These are phyloP conservation scores for Trematomus loennbergii DNA, from an alignment of 2,113 vertebrate species.

Conservation along the genomic window DNA sequence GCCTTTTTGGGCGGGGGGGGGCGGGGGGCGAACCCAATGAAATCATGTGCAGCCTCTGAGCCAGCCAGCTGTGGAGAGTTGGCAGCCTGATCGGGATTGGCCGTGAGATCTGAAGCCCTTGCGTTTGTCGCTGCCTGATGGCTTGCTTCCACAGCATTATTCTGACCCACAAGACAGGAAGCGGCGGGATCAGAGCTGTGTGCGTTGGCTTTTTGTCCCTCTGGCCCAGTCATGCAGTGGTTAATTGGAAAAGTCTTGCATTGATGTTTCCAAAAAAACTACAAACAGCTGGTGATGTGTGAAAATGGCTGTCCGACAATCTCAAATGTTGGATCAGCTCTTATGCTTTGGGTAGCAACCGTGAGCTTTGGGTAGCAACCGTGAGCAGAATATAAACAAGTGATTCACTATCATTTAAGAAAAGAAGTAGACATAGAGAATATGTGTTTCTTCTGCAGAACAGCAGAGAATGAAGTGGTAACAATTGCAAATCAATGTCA, in stretches of 20 bases:
- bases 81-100: conserved; percentile 63
- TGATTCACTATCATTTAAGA: background rate
- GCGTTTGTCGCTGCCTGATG: conserved; percentile 52
- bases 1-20: conserved; percentile 22
- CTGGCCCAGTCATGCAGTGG: conserved; percentile 12
- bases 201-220: conserved; percentile 24
- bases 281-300: conserved; percentile 53
- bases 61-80: conserved; percentile 75
- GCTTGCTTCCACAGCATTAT: conserved; percentile 64
- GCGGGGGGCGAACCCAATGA: conserved; percentile 32
- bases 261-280: conserved; percentile 38
- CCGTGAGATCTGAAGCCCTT: conserved; percentile 55
- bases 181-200: conserved; percentile 39
- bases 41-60: conserved; percentile 47
- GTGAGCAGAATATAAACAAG: conserved; percentile 39
- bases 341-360: conserved; percentile 53
- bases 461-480: background rate
- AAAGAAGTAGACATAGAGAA: background rate
- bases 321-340: conserved; percentile 2
- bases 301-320: conserved; percentile 21
- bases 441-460: background rate
- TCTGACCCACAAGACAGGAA: conserved; percentile 56
- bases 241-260: conserved; percentile 45
- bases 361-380: conserved; percentile 53
- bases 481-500: background rate